These are phyloP conservation scores for Arenaria interpres DNA, from an alignment of 2,113 vertebrate species.

Conservation along the genomic window DNA sequence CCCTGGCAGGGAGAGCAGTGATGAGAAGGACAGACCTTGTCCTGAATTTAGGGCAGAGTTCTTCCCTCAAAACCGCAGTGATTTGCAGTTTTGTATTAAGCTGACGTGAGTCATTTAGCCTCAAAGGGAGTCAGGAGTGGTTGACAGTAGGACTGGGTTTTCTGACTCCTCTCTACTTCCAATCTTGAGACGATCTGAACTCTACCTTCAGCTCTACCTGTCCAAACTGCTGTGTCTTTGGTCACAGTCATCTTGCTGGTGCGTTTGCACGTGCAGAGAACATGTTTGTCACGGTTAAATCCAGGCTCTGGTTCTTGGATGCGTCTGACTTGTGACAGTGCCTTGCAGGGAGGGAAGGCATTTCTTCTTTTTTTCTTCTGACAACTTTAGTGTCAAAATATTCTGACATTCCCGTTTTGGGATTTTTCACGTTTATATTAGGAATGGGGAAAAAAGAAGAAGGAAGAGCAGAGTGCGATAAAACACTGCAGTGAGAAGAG, in stretches of 20 bases:
- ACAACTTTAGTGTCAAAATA: not conserved
- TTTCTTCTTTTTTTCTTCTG: not conserved
- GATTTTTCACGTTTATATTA: slow-evolving; percentile 18
- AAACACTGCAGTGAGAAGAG: not conserved
- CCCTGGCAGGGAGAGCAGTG: not conserved
- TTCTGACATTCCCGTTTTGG: not conserved
- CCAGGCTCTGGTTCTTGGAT: not conserved
- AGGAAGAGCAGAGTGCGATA: not conserved
- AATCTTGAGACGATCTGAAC: not conserved
- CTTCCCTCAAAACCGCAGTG: not conserved
- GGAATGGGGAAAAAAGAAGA: not conserved
- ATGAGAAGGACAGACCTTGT: not conserved
- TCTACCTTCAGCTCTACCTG: not conserved
- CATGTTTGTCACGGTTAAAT: not conserved
- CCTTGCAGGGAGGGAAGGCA: not conserved
- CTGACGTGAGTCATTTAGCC: not conserved
- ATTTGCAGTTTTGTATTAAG: not conserved
- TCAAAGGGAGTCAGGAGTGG: not conserved
- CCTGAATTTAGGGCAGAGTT: not conserved
- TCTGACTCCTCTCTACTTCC: not conserved
- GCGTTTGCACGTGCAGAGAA: not conserved
- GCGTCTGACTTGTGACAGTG: not conserved
- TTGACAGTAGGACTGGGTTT: not conserved
- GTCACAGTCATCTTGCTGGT: not conserved
- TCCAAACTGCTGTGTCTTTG: not conserved